Evolutionary conservation across 1,140 invertebrate species (phyloP).

Genomic region (Drosophila aff.): DNA sequence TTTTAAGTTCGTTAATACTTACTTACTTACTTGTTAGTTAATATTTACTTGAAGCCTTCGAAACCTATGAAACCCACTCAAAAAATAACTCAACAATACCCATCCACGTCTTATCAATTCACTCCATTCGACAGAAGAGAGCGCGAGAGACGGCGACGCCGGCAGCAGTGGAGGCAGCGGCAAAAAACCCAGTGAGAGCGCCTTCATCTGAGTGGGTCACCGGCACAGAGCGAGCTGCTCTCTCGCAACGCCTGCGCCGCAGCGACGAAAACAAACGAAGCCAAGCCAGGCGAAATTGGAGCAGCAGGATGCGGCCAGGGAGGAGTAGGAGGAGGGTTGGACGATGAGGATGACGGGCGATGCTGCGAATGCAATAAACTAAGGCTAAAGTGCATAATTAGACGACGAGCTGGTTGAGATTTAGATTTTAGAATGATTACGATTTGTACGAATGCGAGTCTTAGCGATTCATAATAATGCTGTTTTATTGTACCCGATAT

Average conservation of each 20-base stretch:
- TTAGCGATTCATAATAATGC: constrained; percentile 66
- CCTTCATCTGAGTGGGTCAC: constrained; percentile 51
- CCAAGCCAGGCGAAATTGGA: constrained; percentile 53
- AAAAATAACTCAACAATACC: constrained; percentile 23
- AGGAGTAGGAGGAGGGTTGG: background rate
- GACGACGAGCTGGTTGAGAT: constrained; percentile 45
- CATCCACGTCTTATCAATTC: constrained; percentile 51
- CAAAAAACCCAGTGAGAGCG: constrained; percentile 52
- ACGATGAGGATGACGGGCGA: constrained; percentile 17
- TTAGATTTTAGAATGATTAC: constrained; percentile 45
- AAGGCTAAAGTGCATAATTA: constrained; percentile 56
- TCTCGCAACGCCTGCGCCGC: constrained; percentile 57
- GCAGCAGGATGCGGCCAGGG: constrained; percentile 33
- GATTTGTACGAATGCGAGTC: constrained; percentile 57
- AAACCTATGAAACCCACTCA: constrained; percentile 6
- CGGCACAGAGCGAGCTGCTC: constrained; percentile 17
- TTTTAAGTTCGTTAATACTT: too few species aligned
- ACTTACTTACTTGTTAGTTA: background rate
- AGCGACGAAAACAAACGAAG: constrained; percentile 16
- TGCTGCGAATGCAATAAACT: constrained; percentile 60
- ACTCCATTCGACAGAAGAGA: constrained; percentile 61
- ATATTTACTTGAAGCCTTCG: background rate
- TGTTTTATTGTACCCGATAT: constrained; percentile 71
- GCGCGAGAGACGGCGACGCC: constrained; percentile 48
- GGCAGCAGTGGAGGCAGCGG: constrained; percentile 41